These are phyloP conservation scores for Eulithis prunata DNA, from an alignment of 2,888 invertebrate genomes.

Conservation along the genomic window DNA sequence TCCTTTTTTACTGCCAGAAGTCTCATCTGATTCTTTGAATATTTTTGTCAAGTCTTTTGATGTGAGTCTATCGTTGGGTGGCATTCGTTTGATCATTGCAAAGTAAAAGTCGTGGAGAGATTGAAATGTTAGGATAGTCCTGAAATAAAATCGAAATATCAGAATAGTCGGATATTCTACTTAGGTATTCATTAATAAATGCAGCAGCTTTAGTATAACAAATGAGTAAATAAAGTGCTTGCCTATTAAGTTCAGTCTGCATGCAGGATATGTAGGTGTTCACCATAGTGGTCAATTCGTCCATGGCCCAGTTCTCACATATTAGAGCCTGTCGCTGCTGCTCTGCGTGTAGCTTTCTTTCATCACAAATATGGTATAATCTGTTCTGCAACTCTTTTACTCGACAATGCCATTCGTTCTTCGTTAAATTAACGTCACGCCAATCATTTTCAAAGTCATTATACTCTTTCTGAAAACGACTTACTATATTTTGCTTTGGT, in stretches of 20 bases:
- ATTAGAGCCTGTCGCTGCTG: slow-evolving; percentile 80
- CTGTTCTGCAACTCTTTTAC: slow-evolving; percentile 78
- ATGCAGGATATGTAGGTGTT: slow-evolving; percentile 83
- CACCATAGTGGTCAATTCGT: slow-evolving; percentile 79
- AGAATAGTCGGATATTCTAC: not conserved
- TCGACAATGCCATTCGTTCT: slow-evolving; percentile 86
- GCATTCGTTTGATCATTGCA: slow-evolving; percentile 69
- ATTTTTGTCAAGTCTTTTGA: slow-evolving; percentile 74
- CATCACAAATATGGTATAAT: slow-evolving; percentile 84
- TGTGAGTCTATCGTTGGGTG: slow-evolving; percentile 62
- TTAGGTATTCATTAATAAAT: too few relatives aligned
- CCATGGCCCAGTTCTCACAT: slow-evolving; percentile 83
- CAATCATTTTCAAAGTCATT: slow-evolving; percentile 85
- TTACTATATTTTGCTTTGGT: slow-evolving; percentile 82
- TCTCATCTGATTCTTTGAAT: slow-evolving; percentile 63
- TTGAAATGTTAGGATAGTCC: slow-evolving; percentile 72
- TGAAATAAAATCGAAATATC: slow-evolving; percentile 58
- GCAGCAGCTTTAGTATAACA: too few relatives aligned
- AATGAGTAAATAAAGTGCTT: slow-evolving; percentile 33
- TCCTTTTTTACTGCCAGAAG: slow-evolving; percentile 62
- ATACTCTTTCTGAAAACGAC: slow-evolving; percentile 83
- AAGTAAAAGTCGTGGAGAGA: slow-evolving; percentile 76
- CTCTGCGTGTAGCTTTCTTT: slow-evolving; percentile 81
- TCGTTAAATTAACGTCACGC: slow-evolving; percentile 82
- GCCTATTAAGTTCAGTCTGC: slow-evolving; percentile 86